A percentile compares a stretch with the other conserved stretches of the same genome.
Evolutionary conservation across 2,113 vertebrate genomes (phyloP).

Genomic region (Protobothrops flavoviridis): DNA sequence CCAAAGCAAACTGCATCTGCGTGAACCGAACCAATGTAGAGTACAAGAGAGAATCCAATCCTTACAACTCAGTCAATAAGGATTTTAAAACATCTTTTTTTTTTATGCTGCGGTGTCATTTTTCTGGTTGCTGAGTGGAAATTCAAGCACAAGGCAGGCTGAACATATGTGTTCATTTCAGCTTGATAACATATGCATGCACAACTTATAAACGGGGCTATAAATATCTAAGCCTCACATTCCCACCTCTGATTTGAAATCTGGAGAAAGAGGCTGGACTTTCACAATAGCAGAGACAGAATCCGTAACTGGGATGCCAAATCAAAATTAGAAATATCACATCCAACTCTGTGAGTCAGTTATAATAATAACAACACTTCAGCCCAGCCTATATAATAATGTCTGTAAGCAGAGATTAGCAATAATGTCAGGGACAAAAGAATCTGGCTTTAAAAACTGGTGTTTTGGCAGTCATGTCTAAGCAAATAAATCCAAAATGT

Average conservation of each 20-base stretch:
- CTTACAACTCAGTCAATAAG: not conserved
- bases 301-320: not conserved
- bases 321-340: not conserved
- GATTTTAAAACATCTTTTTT: not conserved
- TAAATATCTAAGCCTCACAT: not conserved
- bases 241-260: not conserved
- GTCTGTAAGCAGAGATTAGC: not conserved
- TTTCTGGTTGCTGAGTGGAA: not conserved
- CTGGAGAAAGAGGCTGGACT: not conserved
- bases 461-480: not conserved
- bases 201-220: not conserved
- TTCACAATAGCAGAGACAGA: not conserved
- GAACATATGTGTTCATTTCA: not conserved
- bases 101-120: not conserved
- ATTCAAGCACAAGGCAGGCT: not conserved
- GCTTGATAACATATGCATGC: not conserved
- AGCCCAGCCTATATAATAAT: not conserved
- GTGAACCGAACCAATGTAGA: not conserved
- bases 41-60: not conserved
- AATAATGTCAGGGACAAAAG: not conserved
- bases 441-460: not conserved
- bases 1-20: not conserved
- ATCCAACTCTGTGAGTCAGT: not conserved
- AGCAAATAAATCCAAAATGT: not conserved
- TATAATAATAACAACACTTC: not conserved